Conservation (phyloP, 2,797 vertebrate species). For the Rhincodon typus region DNA sequence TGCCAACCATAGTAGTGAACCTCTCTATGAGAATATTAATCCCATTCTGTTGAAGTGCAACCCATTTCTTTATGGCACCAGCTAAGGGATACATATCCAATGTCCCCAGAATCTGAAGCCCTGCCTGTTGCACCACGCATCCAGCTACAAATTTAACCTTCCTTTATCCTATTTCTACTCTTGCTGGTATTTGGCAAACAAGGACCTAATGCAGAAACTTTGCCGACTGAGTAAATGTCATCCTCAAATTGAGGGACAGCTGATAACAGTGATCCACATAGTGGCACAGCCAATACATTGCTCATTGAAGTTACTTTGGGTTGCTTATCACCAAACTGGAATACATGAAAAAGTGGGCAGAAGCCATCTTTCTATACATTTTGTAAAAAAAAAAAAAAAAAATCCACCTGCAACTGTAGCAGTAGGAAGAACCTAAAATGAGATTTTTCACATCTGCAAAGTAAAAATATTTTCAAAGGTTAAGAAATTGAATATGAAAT, state of each 20-base stretch:
- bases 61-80: too few species aligned
- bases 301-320: neutral
- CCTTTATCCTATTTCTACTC: too few species aligned
- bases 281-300: neutral
- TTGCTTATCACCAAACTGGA: neutral
- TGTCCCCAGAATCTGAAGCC: too few species aligned
- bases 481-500: neutral
- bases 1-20: too few species aligned
- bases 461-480: neutral
- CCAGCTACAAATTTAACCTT: too few species aligned
- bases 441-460: neutral
- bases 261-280: neutral
- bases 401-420: neutral
- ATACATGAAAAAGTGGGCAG: neutral
- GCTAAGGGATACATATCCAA: too few species aligned
- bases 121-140: too few species aligned
- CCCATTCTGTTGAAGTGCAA: too few species aligned
- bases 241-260: neutral
- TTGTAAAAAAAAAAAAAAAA: neutral
- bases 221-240: neutral
- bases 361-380: neutral
- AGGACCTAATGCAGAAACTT: neutral
- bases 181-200: too few species aligned
- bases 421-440: neutral
- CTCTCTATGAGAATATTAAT: too few species aligned